Conservation (phyloP, 2,797 vertebrate genomes). For the Halcyon chelicuti region DNA sequence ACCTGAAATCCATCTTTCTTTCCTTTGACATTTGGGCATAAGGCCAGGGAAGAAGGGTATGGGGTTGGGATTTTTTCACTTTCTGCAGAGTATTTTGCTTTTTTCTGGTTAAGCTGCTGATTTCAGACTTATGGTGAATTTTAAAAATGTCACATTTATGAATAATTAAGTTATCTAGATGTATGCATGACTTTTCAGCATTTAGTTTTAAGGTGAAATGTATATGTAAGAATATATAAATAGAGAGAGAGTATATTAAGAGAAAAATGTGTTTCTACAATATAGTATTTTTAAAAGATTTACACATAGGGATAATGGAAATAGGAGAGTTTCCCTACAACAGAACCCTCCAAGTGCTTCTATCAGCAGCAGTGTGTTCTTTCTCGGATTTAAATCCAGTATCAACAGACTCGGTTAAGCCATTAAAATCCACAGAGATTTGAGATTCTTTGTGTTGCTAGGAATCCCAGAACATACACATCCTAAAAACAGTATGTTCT, state of each 20-base stretch:
- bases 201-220: background rate
- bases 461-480: background rate
- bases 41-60: background rate
- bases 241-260: background rate
- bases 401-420: slow-evolving; percentile 6
- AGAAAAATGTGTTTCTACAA: background rate
- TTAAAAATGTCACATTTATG: background rate
- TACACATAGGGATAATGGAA: background rate
- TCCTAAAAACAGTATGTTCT: background rate
- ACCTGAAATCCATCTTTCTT: background rate
- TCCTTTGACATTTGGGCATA: background rate
- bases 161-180: background rate
- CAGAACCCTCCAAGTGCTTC: background rate
- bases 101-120: background rate
- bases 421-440: background rate
- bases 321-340: background rate
- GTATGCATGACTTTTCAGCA: background rate
- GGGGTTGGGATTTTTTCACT: background rate
- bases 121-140: background rate
- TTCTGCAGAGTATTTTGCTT: background rate
- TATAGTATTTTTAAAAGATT: background rate
- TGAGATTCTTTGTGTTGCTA: background rate
- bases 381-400: slow-evolving; percentile 7
- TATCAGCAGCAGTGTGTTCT: background rate
- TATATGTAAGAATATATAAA: background rate